Conservation (phyloP, 2,113 vertebrate species). For the Petromus typicus region DNA sequence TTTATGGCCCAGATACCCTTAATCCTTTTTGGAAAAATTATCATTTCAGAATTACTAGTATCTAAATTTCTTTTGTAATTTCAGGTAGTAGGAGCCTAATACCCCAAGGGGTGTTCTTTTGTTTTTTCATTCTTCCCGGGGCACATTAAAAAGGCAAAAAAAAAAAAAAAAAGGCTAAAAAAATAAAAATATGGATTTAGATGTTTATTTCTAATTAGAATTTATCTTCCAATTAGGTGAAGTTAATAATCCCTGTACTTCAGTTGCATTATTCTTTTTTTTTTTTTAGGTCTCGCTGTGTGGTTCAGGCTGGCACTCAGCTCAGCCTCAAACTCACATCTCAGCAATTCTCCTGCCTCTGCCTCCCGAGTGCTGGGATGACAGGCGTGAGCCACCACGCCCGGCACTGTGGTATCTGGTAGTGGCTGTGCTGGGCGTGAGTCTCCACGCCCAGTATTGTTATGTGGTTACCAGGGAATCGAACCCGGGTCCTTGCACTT, state of each 20-base stretch:
- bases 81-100: neutral
- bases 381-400: too few relatives aligned
- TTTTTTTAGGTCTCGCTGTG: too few relatives aligned
- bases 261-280: neutral
- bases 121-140: neutral
- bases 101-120: neutral
- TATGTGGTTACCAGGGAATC: too few relatives aligned
- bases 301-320: too few relatives aligned
- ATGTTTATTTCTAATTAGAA: slow-evolving; percentile 5
- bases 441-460: too few relatives aligned
- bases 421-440: too few relatives aligned
- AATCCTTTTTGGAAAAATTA: slow-evolving; percentile 18
- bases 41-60: neutral
- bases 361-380: too few relatives aligned
- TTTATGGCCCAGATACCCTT: neutral
- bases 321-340: too few relatives aligned
- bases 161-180: too few relatives aligned
- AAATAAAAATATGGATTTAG: neutral
- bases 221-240: neutral
- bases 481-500: too few relatives aligned
- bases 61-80: neutral
- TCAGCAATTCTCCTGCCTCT: too few relatives aligned
- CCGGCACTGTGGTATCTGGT: too few relatives aligned
- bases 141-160: neutral
- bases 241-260: neutral